Base-by-base conservation (phyloP, 2,888 invertebrate species). In the Hanleya hanleyi region DNA sequence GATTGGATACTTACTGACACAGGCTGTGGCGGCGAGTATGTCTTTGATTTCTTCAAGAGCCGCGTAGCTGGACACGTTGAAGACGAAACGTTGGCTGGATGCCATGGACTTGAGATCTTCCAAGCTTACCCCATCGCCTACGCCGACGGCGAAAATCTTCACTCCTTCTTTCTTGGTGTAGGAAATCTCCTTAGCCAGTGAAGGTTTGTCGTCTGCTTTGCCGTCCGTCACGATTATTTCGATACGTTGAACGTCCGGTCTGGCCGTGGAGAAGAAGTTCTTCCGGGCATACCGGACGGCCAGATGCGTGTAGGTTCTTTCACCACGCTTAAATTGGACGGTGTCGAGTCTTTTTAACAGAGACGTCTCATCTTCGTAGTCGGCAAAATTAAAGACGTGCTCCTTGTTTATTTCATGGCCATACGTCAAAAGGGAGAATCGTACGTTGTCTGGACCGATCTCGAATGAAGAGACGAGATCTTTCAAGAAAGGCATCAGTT, bases 381-480 rank as follows among this genome's bases (percentile, higher is more conserved):
- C 57, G 9, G 1, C 57, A 32, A 57, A 57, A 32, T 57, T 57
- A 26, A 57, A 57, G 32, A 57, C 57, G 26, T 22, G 12, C 32
- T 57, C 26, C 22, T 22, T 26, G 57, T 57, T 29, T 12, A 57
- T 32, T 7, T 57, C 29, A 57, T 9, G 22, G 18, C 57, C 57
- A 57, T 29, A 57, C 57, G 57, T 57, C 32, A 57, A 26, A 1
- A 57, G 32, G 57, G 57, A 57, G 57, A 57, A 57, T 9, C 57
- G 22, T 15, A 57, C 57, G 18, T 57, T 57, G 22, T 57, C 32
- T 29, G 57, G 57, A 4, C 22, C 18, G 32, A 57, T 29, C 9
- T 57, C 3, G 29, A 57, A 57, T 2, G 12, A 29, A 4, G 22
- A 29, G 4, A 57, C 57, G 22, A 57, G 29, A 9, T 22, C 4